These are phyloP conservation scores for Aplodontia rufa DNA, from an alignment of 2,113 vertebrate genomes.

Conservation along the genomic window DNA sequence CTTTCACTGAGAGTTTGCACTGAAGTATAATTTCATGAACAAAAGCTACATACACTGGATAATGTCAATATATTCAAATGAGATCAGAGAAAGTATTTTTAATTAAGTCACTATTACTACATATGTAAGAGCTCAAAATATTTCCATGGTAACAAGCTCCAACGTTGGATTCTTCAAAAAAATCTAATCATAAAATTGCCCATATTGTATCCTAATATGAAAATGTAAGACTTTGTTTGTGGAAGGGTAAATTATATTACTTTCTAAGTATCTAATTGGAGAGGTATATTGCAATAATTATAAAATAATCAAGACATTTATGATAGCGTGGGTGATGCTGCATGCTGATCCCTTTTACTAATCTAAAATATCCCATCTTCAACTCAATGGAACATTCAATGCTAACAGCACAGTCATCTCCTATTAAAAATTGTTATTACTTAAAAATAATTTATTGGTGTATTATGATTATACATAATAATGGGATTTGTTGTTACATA, in stretches of 20 bases:
- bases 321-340: background rate
- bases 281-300: background rate
- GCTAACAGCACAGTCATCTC: background rate
- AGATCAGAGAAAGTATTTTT: constrained; percentile 14
- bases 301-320: background rate
- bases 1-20: background rate
- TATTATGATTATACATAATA: too few relatives aligned
- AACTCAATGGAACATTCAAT: background rate
- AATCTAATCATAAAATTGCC: constrained; percentile 26
- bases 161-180: constrained; percentile 14
- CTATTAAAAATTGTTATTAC: background rate
- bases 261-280: background rate
- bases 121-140: constrained; percentile 33
- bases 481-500: too few relatives aligned
- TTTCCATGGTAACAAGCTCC: constrained; percentile 48
- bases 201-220: constrained; percentile 41
- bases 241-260: background rate
- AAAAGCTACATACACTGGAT: constrained; percentile 26
- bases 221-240: constrained; percentile 36
- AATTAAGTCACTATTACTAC: constrained; percentile 43
- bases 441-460: too few relatives aligned
- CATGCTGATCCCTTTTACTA: background rate
- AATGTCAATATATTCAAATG: constrained; percentile 52
- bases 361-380: background rate
- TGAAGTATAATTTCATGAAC: background rate